Evolutionary conservation across 2,797 vertebrate species (phyloP), one percentile per base, ranked within the genome.

Genomic region (Petrocephalus schoutedeni): DNA sequence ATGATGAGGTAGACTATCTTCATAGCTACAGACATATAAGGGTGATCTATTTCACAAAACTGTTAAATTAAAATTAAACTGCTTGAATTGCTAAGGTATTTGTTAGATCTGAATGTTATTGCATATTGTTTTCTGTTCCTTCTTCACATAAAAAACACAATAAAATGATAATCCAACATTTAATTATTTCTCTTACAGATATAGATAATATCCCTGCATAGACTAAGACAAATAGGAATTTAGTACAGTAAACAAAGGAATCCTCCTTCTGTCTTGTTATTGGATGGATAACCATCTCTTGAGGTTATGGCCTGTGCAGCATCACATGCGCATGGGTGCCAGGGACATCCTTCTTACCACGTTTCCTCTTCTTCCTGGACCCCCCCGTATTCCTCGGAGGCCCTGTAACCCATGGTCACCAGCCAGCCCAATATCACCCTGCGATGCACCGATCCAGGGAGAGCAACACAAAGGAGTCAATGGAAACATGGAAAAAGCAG

Each of bases 401-500:
- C 91, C 90, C 53, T n/a, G 84, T 59, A 86, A n/a, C 56, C 89
- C 89, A 53, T 16, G 23, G 45, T 53, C 57, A 87, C 90, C 90
- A 45, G 88, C 88, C 28, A 59, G 41, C n/a, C 91, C 90, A 21
- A n/a, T 88, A 23, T 90, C 90, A 45, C 91, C 91, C 91, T 91
- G 14, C 4, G 51, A 87, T 2, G 10, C 7, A 80, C 51, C 32
- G 67, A 41, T 61, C 54, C 12, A 89, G 32, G 74, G 51, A n/a
- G 0, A 56, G 49, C 16, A 54, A 84, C 6, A 84, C 9, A 84
- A 67, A 1, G 32, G 9, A 88, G 85, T 5, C 14, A 32, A 12
- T 14, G 10, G 5, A 53, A 36, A n/a, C 12, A 3, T n/a, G 16
- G 16, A 23, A 19, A 4, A 49, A 53, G 59, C 36, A 32, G 45